Conservation (phyloP, 2,888 invertebrate species). For the Synergus gifuensis region DNA sequence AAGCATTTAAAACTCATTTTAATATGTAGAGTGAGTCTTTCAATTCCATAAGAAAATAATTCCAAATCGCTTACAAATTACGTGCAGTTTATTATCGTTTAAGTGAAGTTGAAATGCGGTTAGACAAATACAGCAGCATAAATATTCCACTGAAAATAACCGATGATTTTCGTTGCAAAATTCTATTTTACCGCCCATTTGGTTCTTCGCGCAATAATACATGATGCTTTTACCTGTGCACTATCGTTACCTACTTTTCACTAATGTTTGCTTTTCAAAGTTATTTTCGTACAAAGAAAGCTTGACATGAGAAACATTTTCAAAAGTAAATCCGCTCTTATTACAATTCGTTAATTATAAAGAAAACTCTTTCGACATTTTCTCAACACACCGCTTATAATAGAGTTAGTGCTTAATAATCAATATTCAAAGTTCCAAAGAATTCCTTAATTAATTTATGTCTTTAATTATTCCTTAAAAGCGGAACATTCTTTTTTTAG, state of each 20-base stretch:
- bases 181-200: conserved; percentile 8
- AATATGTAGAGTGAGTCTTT: background rate
- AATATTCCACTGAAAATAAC: conserved; percentile 31
- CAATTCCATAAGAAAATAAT: conserved; percentile 30
- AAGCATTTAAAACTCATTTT: too few relatives aligned
- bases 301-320: too few relatives aligned
- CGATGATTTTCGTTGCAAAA: conserved; percentile 29
- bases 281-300: background rate
- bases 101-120: conserved; percentile 26
- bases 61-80: conserved; percentile 34
- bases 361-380: background rate
- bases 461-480: background rate
- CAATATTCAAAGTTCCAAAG: background rate
- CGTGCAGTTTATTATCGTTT: conserved; percentile 34
- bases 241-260: background rate
- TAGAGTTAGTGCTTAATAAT: background rate
- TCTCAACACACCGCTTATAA: background rate
- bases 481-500: background rate
- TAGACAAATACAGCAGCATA: conserved; percentile 14
- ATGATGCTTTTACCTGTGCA: background rate
- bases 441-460: background rate
- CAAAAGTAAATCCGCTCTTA: too few relatives aligned
- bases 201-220: conserved; percentile 12
- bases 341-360: background rate
- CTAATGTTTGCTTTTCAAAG: background rate